Conservation (phyloP, 2,888 invertebrate genomes). For the Agrypnus murinus region DNA sequence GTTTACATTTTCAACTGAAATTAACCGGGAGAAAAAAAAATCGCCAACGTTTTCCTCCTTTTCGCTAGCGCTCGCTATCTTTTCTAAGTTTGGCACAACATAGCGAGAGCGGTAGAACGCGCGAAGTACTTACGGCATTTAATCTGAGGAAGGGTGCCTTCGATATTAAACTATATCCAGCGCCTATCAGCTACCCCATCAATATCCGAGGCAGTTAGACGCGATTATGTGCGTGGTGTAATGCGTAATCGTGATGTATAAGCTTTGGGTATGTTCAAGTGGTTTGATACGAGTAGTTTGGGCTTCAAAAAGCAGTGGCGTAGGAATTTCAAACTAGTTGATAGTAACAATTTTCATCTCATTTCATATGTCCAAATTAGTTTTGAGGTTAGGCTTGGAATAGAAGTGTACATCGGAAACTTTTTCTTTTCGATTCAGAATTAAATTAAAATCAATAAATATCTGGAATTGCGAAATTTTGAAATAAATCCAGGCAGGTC, state of each 20-base stretch:
- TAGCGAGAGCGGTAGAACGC: conserved; percentile 12
- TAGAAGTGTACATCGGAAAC: too few relatives aligned
- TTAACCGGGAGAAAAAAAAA: conserved; percentile 26
- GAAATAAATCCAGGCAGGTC: conserved; percentile 21
- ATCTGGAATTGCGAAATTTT: background rate
- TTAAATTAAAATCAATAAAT: too few relatives aligned
- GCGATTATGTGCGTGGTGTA: conserved; percentile 58
- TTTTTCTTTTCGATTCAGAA: too few relatives aligned
- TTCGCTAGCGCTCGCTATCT: conserved; percentile 21
- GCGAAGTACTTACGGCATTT: conserved; percentile 20
- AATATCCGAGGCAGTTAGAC: conserved; percentile 57
- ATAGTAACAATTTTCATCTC: too few relatives aligned
- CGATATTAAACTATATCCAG: conserved; percentile 38
- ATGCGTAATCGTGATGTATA: conserved; percentile 60
- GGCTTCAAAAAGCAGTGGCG: background rate
- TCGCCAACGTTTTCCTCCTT: background rate
- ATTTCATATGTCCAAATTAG: too few relatives aligned
- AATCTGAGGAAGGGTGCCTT: conserved; percentile 25
- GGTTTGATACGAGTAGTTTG: conserved; percentile 9
- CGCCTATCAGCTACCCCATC: conserved; percentile 54
- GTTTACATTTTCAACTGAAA: conserved; percentile 30
- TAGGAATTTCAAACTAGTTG: conserved; percentile 14
- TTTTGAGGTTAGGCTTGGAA: too few relatives aligned
- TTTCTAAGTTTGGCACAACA: conserved; percentile 1
- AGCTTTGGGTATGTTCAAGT: conserved; percentile 37